Base-by-base conservation (phyloP, 2,113 vertebrate genomes). In the Dryoscopus gambensis region DNA sequence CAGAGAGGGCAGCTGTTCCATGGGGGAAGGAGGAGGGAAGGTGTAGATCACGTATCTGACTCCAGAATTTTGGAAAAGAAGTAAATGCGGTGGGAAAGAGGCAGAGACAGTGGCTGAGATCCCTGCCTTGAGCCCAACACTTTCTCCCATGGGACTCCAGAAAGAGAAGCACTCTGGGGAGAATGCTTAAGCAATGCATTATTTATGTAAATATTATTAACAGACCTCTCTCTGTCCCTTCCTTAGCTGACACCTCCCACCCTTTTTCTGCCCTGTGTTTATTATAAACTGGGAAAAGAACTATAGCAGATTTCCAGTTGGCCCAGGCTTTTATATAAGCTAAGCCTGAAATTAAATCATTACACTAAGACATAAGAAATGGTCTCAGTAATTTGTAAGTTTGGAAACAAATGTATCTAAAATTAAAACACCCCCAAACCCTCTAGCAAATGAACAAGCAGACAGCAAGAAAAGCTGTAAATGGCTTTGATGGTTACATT, bases 41-140 rank as follows among this genome's bases (percentile, higher is more conserved):
- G 24, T 83, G 19, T n/a, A 78, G 71, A 78, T 42, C 30, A 56
- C 0, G 0, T n/a, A 55, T 63, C 47, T 75, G 18, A 46, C 69
- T 81, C 64, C 52, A 67, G 42, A 50, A 44, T 52, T 90, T 83
- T 52, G 59, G 46, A 86, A 89, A 62, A 8, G 22, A n/a, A 46
- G 46, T 70, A 74, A 76, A 63, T 30, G 11, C 1, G 0, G n/a
- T 12, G 3, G 15, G 13, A 30, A 90, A 78, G 18, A 3, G 13
- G 27, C 22, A 87, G 53, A 49, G 13, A 21, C 15, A 20, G 16
- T 0, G 0, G 50, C 0, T 40, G 33, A 40, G 28, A 63, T 28
- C 14, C 24, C 24, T 30, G 3, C 0, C 0, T 12, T 63, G 28
- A 28, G 13, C 18, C 13, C 33, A 76, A 14, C 0, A 1, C 8